Conservation (phyloP, 2,797 vertebrate species). For the Potorous gilbertii region DNA sequence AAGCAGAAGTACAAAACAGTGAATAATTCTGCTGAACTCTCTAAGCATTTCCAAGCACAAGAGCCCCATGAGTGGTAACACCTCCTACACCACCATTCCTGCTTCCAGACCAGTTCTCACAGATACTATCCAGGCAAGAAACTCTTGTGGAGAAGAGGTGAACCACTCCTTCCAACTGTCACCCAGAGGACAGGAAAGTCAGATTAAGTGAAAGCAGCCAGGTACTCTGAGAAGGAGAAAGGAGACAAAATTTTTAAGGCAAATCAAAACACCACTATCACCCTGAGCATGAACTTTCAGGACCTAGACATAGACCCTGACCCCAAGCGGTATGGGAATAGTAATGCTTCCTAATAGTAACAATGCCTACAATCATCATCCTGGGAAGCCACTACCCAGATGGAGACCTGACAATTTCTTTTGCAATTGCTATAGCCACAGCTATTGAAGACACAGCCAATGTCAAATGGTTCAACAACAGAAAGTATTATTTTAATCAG, state of each 20-base stretch:
- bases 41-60: background rate
- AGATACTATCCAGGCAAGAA: background rate
- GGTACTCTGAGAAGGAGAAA: background rate
- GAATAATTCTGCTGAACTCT: conserved; percentile 50
- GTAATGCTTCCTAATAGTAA: background rate
- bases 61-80: background rate
- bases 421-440: background rate
- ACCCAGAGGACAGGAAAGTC: background rate
- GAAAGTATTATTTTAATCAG: too few species aligned
- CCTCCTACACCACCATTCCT: background rate
- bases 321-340: background rate
- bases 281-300: background rate
- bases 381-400: background rate
- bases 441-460: background rate
- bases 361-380: background rate
- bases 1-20: conserved; percentile 66
- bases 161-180: background rate
- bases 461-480: background rate
- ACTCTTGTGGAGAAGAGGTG: background rate
- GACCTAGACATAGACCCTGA: background rate
- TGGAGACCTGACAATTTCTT: background rate
- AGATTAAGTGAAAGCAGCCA: background rate
- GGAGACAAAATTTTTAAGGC: background rate
- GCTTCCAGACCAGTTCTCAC: background rate
- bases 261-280: background rate